Base-by-base conservation (phyloP, 2,113 vertebrate genomes). In the Cheilinus undulatus region DNA sequence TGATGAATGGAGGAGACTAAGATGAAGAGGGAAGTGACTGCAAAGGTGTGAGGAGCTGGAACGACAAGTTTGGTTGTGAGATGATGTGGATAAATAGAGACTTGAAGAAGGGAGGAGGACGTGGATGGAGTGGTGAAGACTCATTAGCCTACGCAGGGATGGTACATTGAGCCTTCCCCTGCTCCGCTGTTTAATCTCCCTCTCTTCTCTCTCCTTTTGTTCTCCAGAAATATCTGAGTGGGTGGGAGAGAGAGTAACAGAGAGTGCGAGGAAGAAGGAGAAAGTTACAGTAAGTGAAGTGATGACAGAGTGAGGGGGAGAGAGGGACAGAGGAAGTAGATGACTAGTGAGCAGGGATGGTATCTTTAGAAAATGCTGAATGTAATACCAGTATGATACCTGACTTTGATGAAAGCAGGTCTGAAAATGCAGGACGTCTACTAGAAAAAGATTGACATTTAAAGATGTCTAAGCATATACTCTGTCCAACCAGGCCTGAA, bases 151-250 rank as follows among this genome's bases (percentile, higher is more conserved):
- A 86, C 86, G 73, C 86, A 88, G 69, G 63, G 78, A 60, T 65
- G 74, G 42, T 77, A 80, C 82, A 88, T 86, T 82, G 78, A 85
- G 77, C 80, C 73, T 80, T 63, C 68, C 76, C 80, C n/a, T 60
- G 52, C 67, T 75, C 73, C 27, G 20, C 56, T 22, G 67, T 78
- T 78, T 80, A 19, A 80, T 74, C 83, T 76, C 78, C 64, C 78
- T 76, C 82, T 72, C 83, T 80, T 73, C 73, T 74, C 75, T 63
- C 53, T 76, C 69, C 84, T 85, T 90, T 90, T 92, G 87, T 91
- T 92, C 90, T 89, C 87, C 76, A 73, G 86, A 90, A 89, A 90
- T 89, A 89, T 85, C 86, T 28, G 84, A 88, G 88, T 90, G 84
- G 85, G 90, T 50, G 90, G 75, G 56, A 82, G 76, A 78, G 82